phyloP scores from a whole-genome alignment of 2,113 vertebrate species.

The Paraplagusia blochii region DNA sequence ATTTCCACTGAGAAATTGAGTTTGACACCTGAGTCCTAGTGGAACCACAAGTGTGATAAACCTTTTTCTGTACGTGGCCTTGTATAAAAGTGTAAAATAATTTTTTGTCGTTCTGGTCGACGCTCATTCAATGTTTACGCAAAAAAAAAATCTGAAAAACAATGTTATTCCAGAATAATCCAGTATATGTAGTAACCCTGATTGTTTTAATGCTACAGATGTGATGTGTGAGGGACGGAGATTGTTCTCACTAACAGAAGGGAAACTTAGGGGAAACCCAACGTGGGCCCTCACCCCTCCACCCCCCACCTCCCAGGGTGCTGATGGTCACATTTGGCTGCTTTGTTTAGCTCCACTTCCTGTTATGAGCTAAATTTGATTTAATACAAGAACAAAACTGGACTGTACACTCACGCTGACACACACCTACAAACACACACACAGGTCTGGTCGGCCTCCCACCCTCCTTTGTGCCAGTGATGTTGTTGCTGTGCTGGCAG shows the following conservation, averaged over 20 bases:
- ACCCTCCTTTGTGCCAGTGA: slow-evolving; percentile 36
- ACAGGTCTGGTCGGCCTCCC: not conserved
- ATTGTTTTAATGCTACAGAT: not conserved
- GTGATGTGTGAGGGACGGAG: not conserved
- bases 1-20: no score
- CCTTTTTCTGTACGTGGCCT: no score
- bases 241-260: slow-evolving; percentile 16
- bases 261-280: slow-evolving; percentile 55
- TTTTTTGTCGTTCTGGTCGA: no score
- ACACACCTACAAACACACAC: not conserved
- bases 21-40: no score
- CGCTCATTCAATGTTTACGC: no score
- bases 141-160: no score
- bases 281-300: slow-evolving; percentile 5
- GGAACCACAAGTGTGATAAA: no score
- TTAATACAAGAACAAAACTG: not conserved
- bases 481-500: slow-evolving; percentile 35
- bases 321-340: slow-evolving; percentile 9
- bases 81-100: no score
- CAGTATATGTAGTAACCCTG: no score
- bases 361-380: slow-evolving; percentile 26
- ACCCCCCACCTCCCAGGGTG: slow-evolving; percentile 31
- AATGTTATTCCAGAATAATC: no score
- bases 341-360: slow-evolving; percentile 50
- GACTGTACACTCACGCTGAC: slow-evolving; percentile 1